phyloP scores from a whole-genome alignment of 2,797 vertebrate genomes.

The Allobates femoralis region DNA sequence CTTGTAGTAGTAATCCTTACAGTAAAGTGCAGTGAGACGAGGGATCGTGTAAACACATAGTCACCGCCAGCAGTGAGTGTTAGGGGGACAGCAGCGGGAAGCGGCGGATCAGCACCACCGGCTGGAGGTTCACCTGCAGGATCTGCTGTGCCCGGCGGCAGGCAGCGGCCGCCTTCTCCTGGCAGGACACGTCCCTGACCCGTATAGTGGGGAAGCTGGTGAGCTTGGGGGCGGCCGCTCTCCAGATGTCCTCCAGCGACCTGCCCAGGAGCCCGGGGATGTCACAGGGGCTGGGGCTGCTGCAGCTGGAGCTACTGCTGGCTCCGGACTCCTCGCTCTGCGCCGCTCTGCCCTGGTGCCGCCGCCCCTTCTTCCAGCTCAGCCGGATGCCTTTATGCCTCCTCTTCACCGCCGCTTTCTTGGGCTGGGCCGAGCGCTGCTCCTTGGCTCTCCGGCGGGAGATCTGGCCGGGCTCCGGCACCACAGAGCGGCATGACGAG shows the following conservation, averaged over 20 bases:
- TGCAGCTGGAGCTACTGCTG: constrained; percentile 21
- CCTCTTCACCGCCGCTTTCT: constrained; percentile 35
- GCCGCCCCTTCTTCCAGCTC: constrained; percentile 7
- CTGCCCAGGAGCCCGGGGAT: constrained; percentile 65
- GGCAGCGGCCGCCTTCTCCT: constrained; percentile 71
- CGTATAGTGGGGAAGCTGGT: constrained; percentile 74
- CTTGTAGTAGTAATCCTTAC: constrained; percentile 38
- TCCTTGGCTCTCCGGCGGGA: constrained; percentile 62
- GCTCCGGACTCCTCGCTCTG: background rate
- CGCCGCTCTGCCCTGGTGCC: no score
- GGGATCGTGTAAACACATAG: constrained; percentile 51
- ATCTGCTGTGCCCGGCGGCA: constrained; percentile 72
- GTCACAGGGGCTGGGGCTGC: constrained; percentile 37
- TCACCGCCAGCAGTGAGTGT: constrained; percentile 57
- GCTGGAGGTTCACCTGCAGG: constrained; percentile 75
- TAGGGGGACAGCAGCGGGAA: constrained; percentile 67
- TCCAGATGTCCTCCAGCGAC: constrained; percentile 76
- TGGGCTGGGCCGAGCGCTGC: constrained; percentile 25
- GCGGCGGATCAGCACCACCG: constrained; percentile 76
- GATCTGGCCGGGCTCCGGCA: constrained; percentile 72
- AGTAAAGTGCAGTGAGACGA: constrained; percentile 57
- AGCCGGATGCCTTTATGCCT: no score
- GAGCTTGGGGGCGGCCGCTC: constrained; percentile 72
- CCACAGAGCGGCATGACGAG: constrained; percentile 77
- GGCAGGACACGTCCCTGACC: constrained; percentile 75